A percentile compares a stretch with the other conserved stretches of the same genome.
These are phyloP conservation scores for Rhopalosiphum maidis DNA, from an alignment of 1,140 invertebrate genomes.

Conservation along the genomic window DNA sequence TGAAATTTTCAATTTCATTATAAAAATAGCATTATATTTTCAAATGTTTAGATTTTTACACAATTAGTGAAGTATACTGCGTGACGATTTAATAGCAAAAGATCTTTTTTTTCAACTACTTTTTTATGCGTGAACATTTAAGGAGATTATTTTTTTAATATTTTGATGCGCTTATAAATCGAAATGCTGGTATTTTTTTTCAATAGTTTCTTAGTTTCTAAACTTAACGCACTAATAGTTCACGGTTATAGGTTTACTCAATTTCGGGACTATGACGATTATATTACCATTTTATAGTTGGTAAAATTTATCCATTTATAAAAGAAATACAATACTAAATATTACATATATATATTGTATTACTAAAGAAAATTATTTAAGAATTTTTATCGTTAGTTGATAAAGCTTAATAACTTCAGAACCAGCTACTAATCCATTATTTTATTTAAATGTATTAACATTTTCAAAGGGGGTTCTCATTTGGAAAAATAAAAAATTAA, in stretches of 20 bases:
- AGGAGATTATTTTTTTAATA: background rate
- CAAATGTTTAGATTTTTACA: background rate
- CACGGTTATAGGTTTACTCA: too few species aligned
- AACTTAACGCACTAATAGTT: too few species aligned
- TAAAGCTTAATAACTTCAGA: background rate
- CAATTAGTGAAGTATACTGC: background rate
- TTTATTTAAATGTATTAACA: too few species aligned
- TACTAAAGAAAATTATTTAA: too few species aligned
- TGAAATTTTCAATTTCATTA: background rate
- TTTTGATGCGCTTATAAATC: background rate
- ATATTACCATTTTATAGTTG: too few species aligned
- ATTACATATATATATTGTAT: too few species aligned
- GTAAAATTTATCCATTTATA: too few species aligned
- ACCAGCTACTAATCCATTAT: too few species aligned
- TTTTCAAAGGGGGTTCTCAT: too few species aligned
- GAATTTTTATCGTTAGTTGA: background rate
- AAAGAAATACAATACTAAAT: too few species aligned
- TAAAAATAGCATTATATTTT: background rate
- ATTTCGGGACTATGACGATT: too few species aligned
- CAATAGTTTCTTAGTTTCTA: background rate
- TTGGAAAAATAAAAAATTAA: too few species aligned
- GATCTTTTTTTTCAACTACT: background rate
- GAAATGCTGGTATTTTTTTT: background rate
- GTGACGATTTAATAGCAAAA: background rate
- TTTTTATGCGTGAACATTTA: background rate